Evolutionary conservation across 2,888 invertebrate species (phyloP), one percentile per base, ranked within the genome.

Genomic region (Agrochola macilenta): DNA sequence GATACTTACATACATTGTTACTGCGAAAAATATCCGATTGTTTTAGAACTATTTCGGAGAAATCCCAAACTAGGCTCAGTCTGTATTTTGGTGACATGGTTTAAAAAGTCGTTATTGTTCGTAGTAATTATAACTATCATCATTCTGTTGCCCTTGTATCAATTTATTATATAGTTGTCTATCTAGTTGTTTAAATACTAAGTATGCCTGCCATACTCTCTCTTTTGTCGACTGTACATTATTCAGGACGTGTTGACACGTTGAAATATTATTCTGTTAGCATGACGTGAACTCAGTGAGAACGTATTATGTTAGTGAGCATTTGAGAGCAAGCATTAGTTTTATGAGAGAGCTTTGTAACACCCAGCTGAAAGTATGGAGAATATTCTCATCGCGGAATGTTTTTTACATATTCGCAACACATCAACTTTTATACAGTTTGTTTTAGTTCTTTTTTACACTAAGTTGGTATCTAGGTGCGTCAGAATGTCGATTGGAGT

Each of bases 211-310:
- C 23, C 9, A 43, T 23, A 23, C 8, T 58, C 14, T 14, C 20
- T 52, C 23, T 43, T 17, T 49, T 65, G 43, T 43, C 17, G 52
- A 43, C 30, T 43, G 35, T 57, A 57, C 52, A 26, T 65, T 78
- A 43, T 52, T 65, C 12, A 69, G 14, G n/a, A 39, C 14, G 23
- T 52, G 64, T 65, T 26, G 52, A 35, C 80, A 23, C 0, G 11
- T 72, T 80, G 58, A 60, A 52, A 60, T 72, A 72, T 65, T 52
- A 72, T 80, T 65, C n/a, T 30, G 70, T 23, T 49, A 26, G 12
- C 26, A 23, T 46, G 46, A 46, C 30, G 46, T 49, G 39, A 35
- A 46, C 52, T 60, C 35, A 23, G 30, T 7, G 49, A 7, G n/a
- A 49, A 17, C 9, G 43, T 64, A 70, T 43, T 71, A 26, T 35